Conservation (phyloP, 2,797 vertebrate species). For the Kryptopterus vitreolus region DNA sequence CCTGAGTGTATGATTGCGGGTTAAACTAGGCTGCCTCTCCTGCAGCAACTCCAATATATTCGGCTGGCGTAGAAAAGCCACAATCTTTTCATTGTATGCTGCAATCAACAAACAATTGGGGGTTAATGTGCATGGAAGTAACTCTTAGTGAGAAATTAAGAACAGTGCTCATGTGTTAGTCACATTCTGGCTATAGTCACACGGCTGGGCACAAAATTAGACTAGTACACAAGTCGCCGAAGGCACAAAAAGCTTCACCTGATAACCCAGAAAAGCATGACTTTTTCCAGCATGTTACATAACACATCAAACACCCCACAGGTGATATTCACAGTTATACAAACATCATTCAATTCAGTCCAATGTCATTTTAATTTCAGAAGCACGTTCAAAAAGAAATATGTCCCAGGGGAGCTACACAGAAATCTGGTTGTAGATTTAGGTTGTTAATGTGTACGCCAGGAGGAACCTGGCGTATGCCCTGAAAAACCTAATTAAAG, state of each 20-base stretch:
- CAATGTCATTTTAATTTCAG: neutral
- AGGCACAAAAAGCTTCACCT: conserved; percentile 1
- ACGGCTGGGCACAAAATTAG: neutral
- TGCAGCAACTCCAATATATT: conserved; percentile 97
- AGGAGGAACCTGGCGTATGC: too few species aligned
- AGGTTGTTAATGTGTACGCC: neutral
- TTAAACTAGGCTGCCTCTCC: conserved; percentile 91
- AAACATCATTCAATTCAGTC: neutral
- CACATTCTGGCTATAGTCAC: neutral
- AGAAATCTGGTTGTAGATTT: neutral
- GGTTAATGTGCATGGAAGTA: neutral
- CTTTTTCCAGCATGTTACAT: neutral
- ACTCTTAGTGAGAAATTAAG: neutral
- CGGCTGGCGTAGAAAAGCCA: conserved; percentile 93
- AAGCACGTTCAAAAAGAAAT: neutral
- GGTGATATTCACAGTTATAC: neutral
- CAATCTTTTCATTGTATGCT: conserved; percentile 99
- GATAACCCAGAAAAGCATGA: neutral
- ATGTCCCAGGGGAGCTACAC: neutral
- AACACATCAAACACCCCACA: neutral
- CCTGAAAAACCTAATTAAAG: neutral
- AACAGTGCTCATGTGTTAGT: neutral
- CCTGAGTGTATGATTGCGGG: conserved; percentile 91
- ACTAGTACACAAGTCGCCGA: neutral
- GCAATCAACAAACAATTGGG: conserved; percentile 46